Evolutionary conservation across 2,113 vertebrate genomes (phyloP).

Genomic region (Heliornis fulica): DNA sequence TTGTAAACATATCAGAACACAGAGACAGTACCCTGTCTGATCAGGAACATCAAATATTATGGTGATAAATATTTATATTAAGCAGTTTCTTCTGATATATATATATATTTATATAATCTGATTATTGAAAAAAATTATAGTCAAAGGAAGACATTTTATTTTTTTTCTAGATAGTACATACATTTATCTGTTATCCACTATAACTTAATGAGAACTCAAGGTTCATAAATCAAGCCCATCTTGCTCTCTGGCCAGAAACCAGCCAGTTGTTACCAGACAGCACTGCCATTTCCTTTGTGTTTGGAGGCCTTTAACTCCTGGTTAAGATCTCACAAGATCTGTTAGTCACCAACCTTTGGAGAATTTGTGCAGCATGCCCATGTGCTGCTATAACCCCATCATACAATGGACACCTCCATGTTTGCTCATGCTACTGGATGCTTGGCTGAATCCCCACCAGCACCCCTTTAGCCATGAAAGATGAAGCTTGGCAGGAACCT

Average conservation of each 20-base stretch:
- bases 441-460: neutral
- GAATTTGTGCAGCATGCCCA: neutral
- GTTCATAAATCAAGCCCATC: neutral
- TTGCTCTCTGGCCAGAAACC: neutral
- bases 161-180: neutral
- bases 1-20: neutral
- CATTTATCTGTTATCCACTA: neutral
- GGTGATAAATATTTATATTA: neutral
- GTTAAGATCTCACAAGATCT: neutral
- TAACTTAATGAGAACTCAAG: neutral
- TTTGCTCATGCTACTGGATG: neutral
- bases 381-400: fast-evolving
- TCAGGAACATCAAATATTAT: neutral
- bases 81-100: neutral
- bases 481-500: neutral
- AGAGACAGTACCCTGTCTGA: neutral
- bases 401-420: fast-evolving
- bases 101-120: neutral
- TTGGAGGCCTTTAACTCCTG: neutral
- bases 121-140: neutral
- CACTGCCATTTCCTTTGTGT: neutral
- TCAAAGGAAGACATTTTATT: neutral
- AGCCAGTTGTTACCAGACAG: neutral
- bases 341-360: neutral
- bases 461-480: neutral